Percentiles rank a stretch among this genome's conserved stretches.
Evolutionary conservation across 2,113 vertebrate genomes (phyloP).

Genomic region (Etheostoma cragini): DNA sequence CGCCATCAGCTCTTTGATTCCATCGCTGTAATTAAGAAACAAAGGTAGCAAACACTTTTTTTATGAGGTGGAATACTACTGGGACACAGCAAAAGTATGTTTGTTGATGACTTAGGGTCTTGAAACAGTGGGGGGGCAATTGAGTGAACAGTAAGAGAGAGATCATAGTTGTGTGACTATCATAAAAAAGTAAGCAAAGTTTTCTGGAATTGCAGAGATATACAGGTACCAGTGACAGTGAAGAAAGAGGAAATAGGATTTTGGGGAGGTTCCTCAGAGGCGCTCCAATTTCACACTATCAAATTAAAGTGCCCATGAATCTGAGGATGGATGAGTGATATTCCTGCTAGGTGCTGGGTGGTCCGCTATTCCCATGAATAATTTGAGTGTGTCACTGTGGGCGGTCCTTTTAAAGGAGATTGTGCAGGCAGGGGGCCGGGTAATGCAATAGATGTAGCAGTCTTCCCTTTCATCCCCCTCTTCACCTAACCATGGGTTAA

Average conservation of each 20-base stretch:
- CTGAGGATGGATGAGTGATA: slow-evolving; percentile 76
- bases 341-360: slow-evolving; percentile 73
- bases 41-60: slow-evolving; percentile 3
- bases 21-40: slow-evolving; percentile 14
- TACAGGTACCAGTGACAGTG: slow-evolving; percentile 40
- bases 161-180: slow-evolving; percentile 46
- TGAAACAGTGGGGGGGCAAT: not conserved
- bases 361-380: slow-evolving; percentile 79
- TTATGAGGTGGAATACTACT: not conserved
- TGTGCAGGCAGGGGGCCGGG: slow-evolving; percentile 65
- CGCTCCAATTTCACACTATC: slow-evolving; percentile 76
- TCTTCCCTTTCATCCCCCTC: slow-evolving; percentile 52
- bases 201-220: slow-evolving; percentile 47
- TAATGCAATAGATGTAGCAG: slow-evolving; percentile 74
- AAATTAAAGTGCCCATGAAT: slow-evolving; percentile 76
- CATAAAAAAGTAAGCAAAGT: slow-evolving; percentile 32
- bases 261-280: slow-evolving; percentile 68
- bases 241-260: slow-evolving; percentile 65
- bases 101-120: not conserved
- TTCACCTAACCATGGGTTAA: slow-evolving; percentile 49
- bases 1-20: not conserved
- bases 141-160: slow-evolving; percentile 18
- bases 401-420: slow-evolving; percentile 75
- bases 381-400: slow-evolving; percentile 79
- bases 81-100: slow-evolving; percentile 31